A percentile compares a stretch with the other conserved stretches of the same genome.
Conservation (phyloP, 53 echinoderm and acorn worm genomes). For the Stichopus horrens region DNA sequence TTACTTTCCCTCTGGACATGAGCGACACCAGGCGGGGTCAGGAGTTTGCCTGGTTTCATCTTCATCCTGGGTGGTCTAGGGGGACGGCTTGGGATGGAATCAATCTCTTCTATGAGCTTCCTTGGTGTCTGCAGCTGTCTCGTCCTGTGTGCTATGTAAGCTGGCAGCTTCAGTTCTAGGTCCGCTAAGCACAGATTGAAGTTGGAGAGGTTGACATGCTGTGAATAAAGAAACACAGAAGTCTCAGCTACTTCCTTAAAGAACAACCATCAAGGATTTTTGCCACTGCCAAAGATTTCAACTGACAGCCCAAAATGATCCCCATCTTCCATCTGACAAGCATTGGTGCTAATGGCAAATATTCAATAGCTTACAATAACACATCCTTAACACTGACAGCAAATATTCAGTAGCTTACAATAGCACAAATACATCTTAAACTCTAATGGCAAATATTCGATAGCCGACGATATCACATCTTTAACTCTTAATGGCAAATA, state of each 20-base stretch:
- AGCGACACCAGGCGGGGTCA: slow-evolving; percentile 69
- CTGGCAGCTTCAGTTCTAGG: slow-evolving; percentile 83
- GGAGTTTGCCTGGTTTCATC: slow-evolving; percentile 92
- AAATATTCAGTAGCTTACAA: too few species aligned
- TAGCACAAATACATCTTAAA: too few species aligned
- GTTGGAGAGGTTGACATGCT: slow-evolving; percentile 82
- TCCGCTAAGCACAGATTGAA: slow-evolving; percentile 90
- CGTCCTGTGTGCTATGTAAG: slow-evolving; percentile 91
- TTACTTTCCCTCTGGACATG: slow-evolving; percentile 69
- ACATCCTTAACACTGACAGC: too few species aligned
- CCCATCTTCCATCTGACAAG: too few species aligned
- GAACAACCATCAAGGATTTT: background rate
- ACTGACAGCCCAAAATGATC: too few species aligned
- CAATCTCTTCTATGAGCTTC: slow-evolving; percentile 95
- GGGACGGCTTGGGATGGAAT: slow-evolving; percentile 79
- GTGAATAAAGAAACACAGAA: background rate
- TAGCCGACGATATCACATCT: too few species aligned
- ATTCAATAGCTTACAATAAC: too few species aligned
- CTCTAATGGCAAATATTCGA: too few species aligned
- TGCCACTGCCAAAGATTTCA: background rate
- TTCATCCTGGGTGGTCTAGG: slow-evolving; percentile 83
- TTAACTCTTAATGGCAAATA: too few species aligned
- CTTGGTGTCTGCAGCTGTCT: slow-evolving; percentile 92
- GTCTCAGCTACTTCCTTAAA: background rate
- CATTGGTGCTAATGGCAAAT: too few species aligned